Evolutionary conservation across 2,888 invertebrate species (phyloP).

Genomic region (Blera fallax): DNA sequence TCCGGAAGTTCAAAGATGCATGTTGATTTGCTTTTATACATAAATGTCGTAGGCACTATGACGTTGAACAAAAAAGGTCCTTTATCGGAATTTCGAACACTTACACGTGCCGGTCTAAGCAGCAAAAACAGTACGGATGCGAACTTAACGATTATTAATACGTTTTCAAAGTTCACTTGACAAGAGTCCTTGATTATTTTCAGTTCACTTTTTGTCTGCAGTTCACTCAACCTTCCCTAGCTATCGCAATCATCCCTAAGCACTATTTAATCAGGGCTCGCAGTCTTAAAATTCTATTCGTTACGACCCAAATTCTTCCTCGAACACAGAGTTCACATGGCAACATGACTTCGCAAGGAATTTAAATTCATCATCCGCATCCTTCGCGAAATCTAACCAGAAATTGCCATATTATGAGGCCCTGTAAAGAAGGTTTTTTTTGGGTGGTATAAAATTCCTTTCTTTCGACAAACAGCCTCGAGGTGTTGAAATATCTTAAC

Average conservation of each 20-base stretch:
- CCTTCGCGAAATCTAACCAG: conserved; percentile 6
- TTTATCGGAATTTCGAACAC: background rate
- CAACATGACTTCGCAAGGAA: background rate
- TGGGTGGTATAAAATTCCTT: conserved; percentile 12
- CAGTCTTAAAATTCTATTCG: background rate
- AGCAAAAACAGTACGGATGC: background rate
- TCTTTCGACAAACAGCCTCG: conserved; percentile 30
- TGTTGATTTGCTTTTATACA: too few species aligned
- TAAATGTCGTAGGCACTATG: too few species aligned
- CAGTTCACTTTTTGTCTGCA: background rate
- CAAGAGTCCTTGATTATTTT: background rate
- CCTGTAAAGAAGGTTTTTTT: background rate
- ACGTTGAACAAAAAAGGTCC: too few species aligned
- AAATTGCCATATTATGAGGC: conserved; percentile 2
- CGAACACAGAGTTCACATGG: background rate
- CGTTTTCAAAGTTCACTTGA: background rate
- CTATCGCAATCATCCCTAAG: background rate
- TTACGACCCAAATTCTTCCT: background rate
- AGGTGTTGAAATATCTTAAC: conserved; percentile 43
- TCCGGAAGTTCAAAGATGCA: too few species aligned
- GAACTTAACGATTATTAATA: background rate
- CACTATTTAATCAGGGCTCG: background rate
- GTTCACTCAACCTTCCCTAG: background rate
- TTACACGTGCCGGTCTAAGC: background rate
- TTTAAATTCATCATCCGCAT: background rate